Evolutionary conservation across 2,888 invertebrate species (phyloP), one percentile per base, ranked within the genome.

Genomic region (Synanthedon tipuliformis): DNA sequence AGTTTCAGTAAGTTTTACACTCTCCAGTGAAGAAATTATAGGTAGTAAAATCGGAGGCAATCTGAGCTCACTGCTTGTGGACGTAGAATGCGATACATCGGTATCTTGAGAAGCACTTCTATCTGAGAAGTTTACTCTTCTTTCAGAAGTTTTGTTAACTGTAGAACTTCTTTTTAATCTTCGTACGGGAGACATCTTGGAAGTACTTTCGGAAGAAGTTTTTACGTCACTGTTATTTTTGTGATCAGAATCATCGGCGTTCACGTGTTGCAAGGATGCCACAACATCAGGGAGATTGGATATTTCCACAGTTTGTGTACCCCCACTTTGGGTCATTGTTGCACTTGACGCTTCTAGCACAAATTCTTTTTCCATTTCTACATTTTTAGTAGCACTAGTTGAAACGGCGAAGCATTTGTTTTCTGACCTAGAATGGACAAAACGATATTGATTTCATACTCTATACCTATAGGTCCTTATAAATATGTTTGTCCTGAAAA

Each of bases 21-120:
- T 87, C 72, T 90, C 90, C 63, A 92, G 75, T 57, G 90, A 91
- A 59, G 90, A 90, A 57, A 92, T 90, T 54, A 92, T 91, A 40
- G 92, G 92, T 41, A 92, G 79, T 61, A 93, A 77, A 68, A 94
- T 93, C 3, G 93, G 93, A 8, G 94, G 93, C 50, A 93, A 77
- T 68, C 91, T 87, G 61, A 92, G 78, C 59, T 92, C 91, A 62
- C 89, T 89, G 59, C 88, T 88, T 1, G 89, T 89, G 1, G 89
- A 89, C 5, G 90, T 90, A 12, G 89, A 90, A 65, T 89, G 88
- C 1, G 90, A 90, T 40, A 83, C 88, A 61, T 90, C 90, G 1
- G 90, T 90, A 54, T 90, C 91, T 71, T 90, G 90, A 10, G 90
- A 90, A n/a, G 81, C 82, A 57, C 88, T 88, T 67, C 89, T 68